A percentile compares a stretch with the other conserved stretches of the same genome.
These are phyloP conservation scores for Mesochorus sp. DNA, from an alignment of 2,888 invertebrate species.

Conservation along the genomic window DNA sequence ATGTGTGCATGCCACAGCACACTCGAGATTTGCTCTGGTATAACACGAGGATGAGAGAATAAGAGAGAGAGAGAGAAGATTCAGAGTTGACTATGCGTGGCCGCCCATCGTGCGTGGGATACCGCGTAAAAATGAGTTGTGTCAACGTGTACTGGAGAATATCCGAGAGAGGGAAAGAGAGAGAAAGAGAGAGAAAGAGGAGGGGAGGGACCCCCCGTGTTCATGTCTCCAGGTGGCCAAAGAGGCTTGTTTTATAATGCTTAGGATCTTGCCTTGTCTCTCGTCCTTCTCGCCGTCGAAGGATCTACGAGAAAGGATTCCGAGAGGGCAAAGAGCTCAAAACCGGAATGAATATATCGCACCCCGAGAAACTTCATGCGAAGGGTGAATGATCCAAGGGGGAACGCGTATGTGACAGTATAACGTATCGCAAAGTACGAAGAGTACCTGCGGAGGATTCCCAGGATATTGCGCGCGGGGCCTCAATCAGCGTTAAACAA, in stretches of 20 bases:
- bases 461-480: neutral
- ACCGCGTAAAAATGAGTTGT: slow-evolving; percentile 81
- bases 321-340: slow-evolving; percentile 24
- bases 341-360: slow-evolving; percentile 51
- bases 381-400: neutral
- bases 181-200: slow-evolving; percentile 20
- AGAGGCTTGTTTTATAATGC: slow-evolving; percentile 73
- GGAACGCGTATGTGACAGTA: neutral
- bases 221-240: slow-evolving; percentile 75
- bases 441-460: too few species aligned
- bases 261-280: slow-evolving; percentile 28
- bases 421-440: too few species aligned
- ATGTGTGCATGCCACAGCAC: slow-evolving; percentile 37
- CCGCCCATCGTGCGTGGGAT: slow-evolving; percentile 80
- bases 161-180: neutral
- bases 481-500: neutral
- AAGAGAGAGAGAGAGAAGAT: slow-evolving; percentile 31
- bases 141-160: slow-evolving; percentile 75
- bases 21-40: slow-evolving; percentile 52
- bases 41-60: neutral
- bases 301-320: neutral
- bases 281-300: slow-evolving; percentile 36
- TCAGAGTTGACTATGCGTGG: slow-evolving; percentile 63
- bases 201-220: slow-evolving; percentile 71
- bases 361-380: neutral